Percentiles rank a stretch among this genome's conserved stretches.
phyloP scores from a whole-genome alignment of 2,113 vertebrate species.

The Anguilla japonica region DNA sequence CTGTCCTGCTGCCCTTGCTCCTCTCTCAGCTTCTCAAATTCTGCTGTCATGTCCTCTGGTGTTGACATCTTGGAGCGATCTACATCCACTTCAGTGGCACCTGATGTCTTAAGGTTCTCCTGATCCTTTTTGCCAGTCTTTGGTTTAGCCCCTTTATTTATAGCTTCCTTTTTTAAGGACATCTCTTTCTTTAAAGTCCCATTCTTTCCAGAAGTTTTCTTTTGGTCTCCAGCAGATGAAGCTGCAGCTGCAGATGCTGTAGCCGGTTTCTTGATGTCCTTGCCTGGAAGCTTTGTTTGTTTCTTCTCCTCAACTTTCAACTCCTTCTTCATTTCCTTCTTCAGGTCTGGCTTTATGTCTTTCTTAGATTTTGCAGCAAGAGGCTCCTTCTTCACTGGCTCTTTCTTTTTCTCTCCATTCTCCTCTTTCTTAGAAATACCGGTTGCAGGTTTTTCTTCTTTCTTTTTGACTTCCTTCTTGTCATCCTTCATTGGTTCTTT shows the following conservation, averaged over 20 bases:
- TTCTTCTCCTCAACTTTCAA: slow-evolving; percentile 70
- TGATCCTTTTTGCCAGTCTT: slow-evolving; percentile 58
- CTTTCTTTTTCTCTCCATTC: slow-evolving; percentile 59
- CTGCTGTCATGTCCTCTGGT: slow-evolving; percentile 55
- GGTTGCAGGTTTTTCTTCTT: slow-evolving; percentile 63
- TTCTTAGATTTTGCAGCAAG: slow-evolving; percentile 66
- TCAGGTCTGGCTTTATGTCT: slow-evolving; percentile 67
- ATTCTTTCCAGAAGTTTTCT: slow-evolving; percentile 47
- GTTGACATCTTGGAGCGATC: slow-evolving; percentile 65
- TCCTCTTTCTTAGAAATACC: slow-evolving; percentile 59
- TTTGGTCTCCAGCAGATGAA: slow-evolving; percentile 30
- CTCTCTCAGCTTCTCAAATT: slow-evolving; percentile 53
- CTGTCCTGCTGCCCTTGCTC: slow-evolving; percentile 33
- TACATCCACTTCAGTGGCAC: slow-evolving; percentile 28
- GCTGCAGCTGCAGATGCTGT: slow-evolving; percentile 12
- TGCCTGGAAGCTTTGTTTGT: slow-evolving; percentile 43
- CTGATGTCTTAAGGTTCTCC: slow-evolving; percentile 25
- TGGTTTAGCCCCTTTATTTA: slow-evolving; percentile 46
- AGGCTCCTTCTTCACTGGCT: slow-evolving; percentile 57
- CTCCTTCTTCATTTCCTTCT: slow-evolving; percentile 69
- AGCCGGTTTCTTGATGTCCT: slow-evolving; percentile 62
- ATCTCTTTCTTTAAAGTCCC: slow-evolving; percentile 60
- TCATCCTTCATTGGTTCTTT: slow-evolving; percentile 77
- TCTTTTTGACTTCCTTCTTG: slow-evolving; percentile 60
- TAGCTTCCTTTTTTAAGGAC: slow-evolving; percentile 57